A percentile compares a stretch with the other conserved stretches of the same genome.
phyloP scores from a whole-genome alignment of 2,888 invertebrate genomes.

The Drosophila paranaensis region DNA sequence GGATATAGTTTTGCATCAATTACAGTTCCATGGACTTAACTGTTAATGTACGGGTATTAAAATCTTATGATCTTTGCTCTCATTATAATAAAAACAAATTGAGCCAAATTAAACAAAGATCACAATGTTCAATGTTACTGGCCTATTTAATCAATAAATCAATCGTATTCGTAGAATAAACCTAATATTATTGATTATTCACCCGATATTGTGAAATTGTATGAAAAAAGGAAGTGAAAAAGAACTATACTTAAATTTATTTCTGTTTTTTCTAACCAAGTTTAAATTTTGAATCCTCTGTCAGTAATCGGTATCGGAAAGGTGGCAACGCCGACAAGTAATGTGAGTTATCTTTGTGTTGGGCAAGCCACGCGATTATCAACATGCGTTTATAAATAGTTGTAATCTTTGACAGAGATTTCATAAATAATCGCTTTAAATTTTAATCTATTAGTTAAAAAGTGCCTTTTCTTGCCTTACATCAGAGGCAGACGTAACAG shows the following conservation, averaged over 20 bases:
- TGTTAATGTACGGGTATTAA: no score
- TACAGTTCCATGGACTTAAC: background rate
- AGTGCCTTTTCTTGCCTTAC: constrained; percentile 39
- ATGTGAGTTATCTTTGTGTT: background rate
- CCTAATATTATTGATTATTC: background rate
- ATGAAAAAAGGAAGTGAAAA: background rate
- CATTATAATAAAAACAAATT: background rate
- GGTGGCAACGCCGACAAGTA: background rate
- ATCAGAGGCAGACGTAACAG: background rate
- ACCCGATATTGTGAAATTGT: background rate
- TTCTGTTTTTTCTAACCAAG: background rate
- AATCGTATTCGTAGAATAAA: background rate
- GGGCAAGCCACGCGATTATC: constrained; percentile 33
- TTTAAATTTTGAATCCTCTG: background rate
- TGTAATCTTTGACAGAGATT: constrained; percentile 5
- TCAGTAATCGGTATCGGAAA: background rate
- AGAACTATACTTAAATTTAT: background rate
- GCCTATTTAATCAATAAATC: no score
- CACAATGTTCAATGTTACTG: background rate
- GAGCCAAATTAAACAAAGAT: background rate
- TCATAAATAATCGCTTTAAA: constrained; percentile 4
- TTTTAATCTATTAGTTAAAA: constrained; percentile 1
- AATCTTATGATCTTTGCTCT: background rate
- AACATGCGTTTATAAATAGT: background rate
- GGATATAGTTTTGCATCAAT: background rate